A percentile compares a stretch with the other conserved stretches of the same genome.
phyloP scores from a whole-genome alignment of 2,888 invertebrate species.

The Noctua janthina region DNA sequence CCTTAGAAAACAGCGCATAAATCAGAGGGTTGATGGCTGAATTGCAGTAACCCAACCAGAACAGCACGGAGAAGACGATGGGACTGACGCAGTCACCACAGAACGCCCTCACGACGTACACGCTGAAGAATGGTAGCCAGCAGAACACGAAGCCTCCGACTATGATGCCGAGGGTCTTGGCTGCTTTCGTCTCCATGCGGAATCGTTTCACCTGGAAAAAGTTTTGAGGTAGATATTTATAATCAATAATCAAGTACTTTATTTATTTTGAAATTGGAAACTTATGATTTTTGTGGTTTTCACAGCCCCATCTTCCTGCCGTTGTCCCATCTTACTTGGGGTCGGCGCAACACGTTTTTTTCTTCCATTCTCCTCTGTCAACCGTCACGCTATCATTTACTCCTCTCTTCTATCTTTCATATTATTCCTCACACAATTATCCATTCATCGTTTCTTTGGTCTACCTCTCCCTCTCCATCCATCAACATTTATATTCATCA shows the following conservation, averaged over 20 bases:
- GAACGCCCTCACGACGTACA: slow-evolving; percentile 97
- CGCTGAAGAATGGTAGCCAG: slow-evolving; percentile 99
- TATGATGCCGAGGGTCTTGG: slow-evolving; percentile 98
- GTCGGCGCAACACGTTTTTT: too few relatives aligned
- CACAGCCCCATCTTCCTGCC: too few relatives aligned
- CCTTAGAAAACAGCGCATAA: slow-evolving; percentile 98
- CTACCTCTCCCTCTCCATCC: too few relatives aligned
- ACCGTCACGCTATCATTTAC: too few relatives aligned
- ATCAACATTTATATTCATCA: too few relatives aligned
- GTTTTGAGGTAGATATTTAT: background rate
- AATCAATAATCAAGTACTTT: background rate
- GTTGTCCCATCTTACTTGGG: too few relatives aligned
- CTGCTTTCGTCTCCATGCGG: slow-evolving; percentile 98
- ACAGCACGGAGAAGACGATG: slow-evolving; percentile 96
- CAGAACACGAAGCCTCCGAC: slow-evolving; percentile 99
- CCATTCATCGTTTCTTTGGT: too few relatives aligned
- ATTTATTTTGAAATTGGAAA: background rate
- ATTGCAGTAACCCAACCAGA: slow-evolving; percentile 99
- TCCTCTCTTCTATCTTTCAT: too few relatives aligned
- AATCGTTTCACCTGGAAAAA: slow-evolving; percentile 95
- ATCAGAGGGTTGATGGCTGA: slow-evolving; percentile 98
- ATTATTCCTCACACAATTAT: too few relatives aligned
- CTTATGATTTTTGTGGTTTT: background rate
- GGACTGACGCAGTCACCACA: slow-evolving; percentile 96
- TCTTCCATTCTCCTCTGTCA: too few relatives aligned